These are phyloP conservation scores for Brachyptera risi DNA, from an alignment of 2,888 invertebrate species.

Conservation along the genomic window DNA sequence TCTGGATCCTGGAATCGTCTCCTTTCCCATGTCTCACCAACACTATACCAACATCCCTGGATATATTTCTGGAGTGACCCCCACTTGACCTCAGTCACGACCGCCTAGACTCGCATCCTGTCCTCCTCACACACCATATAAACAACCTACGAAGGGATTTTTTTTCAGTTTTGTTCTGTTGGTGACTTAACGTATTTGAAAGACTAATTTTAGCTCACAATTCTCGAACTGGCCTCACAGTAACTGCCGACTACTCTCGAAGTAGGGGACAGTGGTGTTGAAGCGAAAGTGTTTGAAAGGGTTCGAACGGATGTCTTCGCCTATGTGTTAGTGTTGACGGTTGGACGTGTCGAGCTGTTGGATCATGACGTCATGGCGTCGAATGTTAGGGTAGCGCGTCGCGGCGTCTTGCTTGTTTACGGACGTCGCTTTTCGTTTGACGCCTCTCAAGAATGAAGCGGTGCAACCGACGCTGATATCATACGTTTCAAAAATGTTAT, in stretches of 20 bases:
- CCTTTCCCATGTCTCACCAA: conserved; percentile 10
- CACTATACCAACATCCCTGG: not conserved
- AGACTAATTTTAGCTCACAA: conserved; percentile 9
- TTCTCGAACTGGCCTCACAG: not conserved
- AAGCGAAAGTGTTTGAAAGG: too few relatives aligned
- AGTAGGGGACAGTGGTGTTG: too few relatives aligned
- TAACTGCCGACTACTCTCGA: too few relatives aligned
- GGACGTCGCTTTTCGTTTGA: not conserved
- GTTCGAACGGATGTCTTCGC: too few relatives aligned
- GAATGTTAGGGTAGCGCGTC: not conserved
- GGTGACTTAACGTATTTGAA: not conserved
- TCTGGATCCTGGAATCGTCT: too few relatives aligned
- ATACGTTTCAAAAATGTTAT: not conserved
- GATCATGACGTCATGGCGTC: not conserved
- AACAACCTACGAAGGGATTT: not conserved
- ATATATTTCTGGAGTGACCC: conserved; percentile 11
- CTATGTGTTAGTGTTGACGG: too few relatives aligned
- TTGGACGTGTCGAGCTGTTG: not conserved
- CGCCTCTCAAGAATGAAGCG: not conserved
- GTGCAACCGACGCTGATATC: not conserved
- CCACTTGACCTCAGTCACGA: not conserved
- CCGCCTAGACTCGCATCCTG: not conserved
- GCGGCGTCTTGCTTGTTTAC: not conserved
- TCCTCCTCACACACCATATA: not conserved
- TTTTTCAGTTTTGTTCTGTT: not conserved